These are phyloP conservation scores for Meteorus cinctellus DNA, from an alignment of 2,888 invertebrate genomes.

Conservation along the genomic window DNA sequence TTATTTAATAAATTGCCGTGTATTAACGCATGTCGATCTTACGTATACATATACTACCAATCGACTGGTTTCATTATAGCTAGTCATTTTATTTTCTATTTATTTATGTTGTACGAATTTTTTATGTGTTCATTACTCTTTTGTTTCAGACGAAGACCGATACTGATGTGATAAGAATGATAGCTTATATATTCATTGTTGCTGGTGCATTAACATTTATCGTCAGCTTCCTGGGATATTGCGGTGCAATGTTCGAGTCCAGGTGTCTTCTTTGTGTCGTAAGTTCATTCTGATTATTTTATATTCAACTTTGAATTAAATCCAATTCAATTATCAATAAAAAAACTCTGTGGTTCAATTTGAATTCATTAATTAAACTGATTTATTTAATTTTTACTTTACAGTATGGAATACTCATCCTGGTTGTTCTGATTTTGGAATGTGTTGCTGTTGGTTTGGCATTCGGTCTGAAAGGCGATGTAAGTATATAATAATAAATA, in stretches of 20 bases:
- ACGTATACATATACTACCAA: not conserved
- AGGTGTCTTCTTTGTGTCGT: constrained; percentile 81
- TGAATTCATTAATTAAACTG: too few relatives aligned
- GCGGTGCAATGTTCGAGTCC: constrained; percentile 81
- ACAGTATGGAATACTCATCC: constrained; percentile 81
- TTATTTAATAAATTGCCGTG: not conserved
- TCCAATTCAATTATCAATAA: not conserved
- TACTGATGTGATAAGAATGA: constrained; percentile 79
- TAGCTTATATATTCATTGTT: constrained; percentile 81
- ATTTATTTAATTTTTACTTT: constrained; percentile 59
- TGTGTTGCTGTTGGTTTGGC: constrained; percentile 80
- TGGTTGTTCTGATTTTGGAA: constrained; percentile 79
- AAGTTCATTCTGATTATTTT: constrained; percentile 70
- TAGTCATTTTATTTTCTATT: not conserved
- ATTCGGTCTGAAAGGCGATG: constrained; percentile 79
- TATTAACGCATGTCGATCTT: not conserved
- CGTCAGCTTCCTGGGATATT: constrained; percentile 83
- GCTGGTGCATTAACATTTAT: constrained; percentile 82
- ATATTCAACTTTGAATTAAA: constrained; percentile 22
- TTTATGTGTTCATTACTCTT: constrained; percentile 29
- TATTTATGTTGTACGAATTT: constrained; percentile 2
- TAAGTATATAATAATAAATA: constrained; percentile 68
- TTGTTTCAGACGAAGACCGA: constrained; percentile 64
- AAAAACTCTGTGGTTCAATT: not conserved
- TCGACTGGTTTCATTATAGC: not conserved